These are phyloP conservation scores for Salarias fasciatus DNA, from an alignment of 2,797 vertebrate species.

Conservation along the genomic window DNA sequence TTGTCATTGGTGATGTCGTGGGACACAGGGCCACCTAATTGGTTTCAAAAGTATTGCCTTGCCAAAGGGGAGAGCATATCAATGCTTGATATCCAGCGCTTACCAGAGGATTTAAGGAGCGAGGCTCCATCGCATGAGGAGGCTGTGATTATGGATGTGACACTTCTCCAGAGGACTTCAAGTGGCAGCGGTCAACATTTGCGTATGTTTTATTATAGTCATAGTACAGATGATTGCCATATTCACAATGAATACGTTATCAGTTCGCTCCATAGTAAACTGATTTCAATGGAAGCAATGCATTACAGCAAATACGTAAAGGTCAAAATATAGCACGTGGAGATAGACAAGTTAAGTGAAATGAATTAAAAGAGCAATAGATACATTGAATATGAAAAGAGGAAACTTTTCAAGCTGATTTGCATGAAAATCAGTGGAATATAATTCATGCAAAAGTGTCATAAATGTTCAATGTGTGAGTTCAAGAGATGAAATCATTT, in stretches of 20 bases:
- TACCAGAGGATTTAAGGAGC: slow-evolving; percentile 40
- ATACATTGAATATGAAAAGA: too few species aligned
- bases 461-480: too few species aligned
- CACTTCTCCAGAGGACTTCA: slow-evolving; percentile 24
- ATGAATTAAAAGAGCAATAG: too few species aligned
- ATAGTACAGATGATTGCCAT: too few species aligned
- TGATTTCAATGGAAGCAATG: background rate
- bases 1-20: slow-evolving; percentile 65
- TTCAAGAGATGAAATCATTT: too few species aligned
- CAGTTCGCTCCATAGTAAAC: background rate
- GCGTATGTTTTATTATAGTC: background rate
- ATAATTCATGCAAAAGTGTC: too few species aligned
- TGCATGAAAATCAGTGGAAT: too few species aligned
- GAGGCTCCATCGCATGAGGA: slow-evolving; percentile 8
- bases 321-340: too few species aligned
- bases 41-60: slow-evolving; percentile 67
- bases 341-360: too few species aligned
- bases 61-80: slow-evolving; percentile 49
- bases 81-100: slow-evolving; percentile 35
- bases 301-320: background rate
- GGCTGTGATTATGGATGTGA: slow-evolving; percentile 25
- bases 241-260: background rate
- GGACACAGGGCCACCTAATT: slow-evolving; percentile 67
- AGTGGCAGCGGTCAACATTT: slow-evolving; percentile 15
- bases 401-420: too few species aligned